phyloP scores from a whole-genome alignment of 2,888 invertebrate genomes.

The Ischnura elegans region DNA sequence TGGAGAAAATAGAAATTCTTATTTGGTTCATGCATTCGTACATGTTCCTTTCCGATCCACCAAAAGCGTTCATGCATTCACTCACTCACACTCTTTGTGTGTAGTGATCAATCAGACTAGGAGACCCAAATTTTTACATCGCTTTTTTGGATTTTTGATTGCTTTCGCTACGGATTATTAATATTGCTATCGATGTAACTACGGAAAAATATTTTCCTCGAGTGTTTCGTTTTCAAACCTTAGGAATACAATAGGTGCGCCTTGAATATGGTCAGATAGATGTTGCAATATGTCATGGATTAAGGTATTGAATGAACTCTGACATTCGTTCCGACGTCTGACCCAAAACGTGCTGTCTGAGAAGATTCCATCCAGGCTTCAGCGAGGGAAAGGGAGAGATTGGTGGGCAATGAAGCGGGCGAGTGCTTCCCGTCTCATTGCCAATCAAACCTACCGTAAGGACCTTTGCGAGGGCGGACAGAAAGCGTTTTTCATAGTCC shows the following conservation, averaged over 20 bases:
- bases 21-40: too few relatives aligned
- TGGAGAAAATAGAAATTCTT: too few relatives aligned
- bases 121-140: too few relatives aligned
- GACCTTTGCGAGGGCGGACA: background rate
- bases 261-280: background rate
- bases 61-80: too few relatives aligned
- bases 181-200: background rate
- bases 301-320: background rate
- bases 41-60: too few relatives aligned
- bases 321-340: background rate
- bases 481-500: background rate
- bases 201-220: background rate
- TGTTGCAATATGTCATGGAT: background rate
- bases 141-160: background rate
- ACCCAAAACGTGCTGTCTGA: background rate
- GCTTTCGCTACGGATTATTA: background rate
- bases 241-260: background rate
- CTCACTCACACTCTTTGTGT: too few relatives aligned
- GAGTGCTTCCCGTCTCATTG: background rate
- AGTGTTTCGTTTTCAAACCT: background rate
- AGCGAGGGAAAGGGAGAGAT: background rate
- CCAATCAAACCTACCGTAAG: background rate
- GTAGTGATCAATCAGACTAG: too few relatives aligned
- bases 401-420: conserved; percentile 8
- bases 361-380: background rate